Conservation (phyloP, 2,888 invertebrate genomes). For the Homarus gammarus region DNA sequence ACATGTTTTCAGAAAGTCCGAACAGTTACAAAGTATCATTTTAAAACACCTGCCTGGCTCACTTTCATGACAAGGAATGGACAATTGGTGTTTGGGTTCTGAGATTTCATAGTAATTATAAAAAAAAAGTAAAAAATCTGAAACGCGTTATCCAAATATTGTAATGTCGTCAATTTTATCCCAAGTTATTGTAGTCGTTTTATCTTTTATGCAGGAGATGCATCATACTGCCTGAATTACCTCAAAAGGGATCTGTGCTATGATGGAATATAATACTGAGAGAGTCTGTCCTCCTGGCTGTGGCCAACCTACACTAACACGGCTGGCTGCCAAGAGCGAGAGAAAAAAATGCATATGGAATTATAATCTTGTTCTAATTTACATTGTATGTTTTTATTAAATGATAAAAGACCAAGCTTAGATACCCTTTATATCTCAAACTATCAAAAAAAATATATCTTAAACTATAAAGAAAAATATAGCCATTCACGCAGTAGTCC, state of each 20-base stretch:
- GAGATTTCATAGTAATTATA: background rate
- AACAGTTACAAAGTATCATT: background rate
- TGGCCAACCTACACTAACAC: too few relatives aligned
- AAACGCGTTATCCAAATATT: background rate
- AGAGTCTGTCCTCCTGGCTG: too few relatives aligned
- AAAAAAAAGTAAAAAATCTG: background rate
- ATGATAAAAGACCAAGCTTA: background rate
- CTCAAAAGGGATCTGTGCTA: background rate
- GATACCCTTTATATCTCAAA: background rate
- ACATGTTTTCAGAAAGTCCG: background rate
- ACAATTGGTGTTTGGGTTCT: background rate
- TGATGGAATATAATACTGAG: too few relatives aligned
- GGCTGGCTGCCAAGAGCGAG: too few relatives aligned
- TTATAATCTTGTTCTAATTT: background rate
- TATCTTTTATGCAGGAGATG: constrained; percentile 6
- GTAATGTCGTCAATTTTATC: background rate
- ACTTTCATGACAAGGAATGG: constrained; percentile 13
- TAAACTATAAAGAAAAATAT: background rate
- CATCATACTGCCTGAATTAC: constrained; percentile 25
- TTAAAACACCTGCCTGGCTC: background rate
- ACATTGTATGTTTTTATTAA: background rate
- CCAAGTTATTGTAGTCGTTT: background rate
- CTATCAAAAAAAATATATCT: background rate
- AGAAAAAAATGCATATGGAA: background rate
- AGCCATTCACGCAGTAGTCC: constrained; percentile 45